Evolutionary conservation across 2,797 vertebrate genomes (phyloP), one percentile per base, ranked within the genome.

Genomic region (Champsocephalus esox): DNA sequence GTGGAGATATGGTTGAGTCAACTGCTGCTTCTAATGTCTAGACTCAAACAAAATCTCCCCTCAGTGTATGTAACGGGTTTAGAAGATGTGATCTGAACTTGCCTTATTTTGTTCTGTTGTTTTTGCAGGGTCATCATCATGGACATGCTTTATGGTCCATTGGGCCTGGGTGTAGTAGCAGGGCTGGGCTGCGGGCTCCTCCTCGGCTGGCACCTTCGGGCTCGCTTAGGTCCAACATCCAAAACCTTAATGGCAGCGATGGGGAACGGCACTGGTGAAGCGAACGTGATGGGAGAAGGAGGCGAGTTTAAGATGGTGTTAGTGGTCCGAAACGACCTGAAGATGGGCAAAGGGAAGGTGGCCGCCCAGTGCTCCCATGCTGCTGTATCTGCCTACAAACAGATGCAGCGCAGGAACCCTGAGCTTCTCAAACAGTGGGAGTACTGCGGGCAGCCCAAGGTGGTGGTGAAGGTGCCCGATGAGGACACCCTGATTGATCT

Each of bases 331-430:
- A 97, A 92, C 0, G 98, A 99, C 87, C 89, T 99, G 74, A 99
- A 99, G 92, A 99, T 99, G 98, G 98, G 98, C 1, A 99, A 98
- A 82, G 98, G 98, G 0, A 99, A 99, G 85, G 97, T 97, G 0
- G 97, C 98, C 0, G 97, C 98, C 0, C 98, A 99, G 92, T 99
- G 98, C 56, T 94, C 97, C 44, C 98, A 99, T 0, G 98, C 98
- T 0, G 97, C 98, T 0, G 97, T 99, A 0, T 96, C 97, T 0
- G 96, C 97, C 12, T 99, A 97, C 92, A 98, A 97, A 86, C 97
- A 99, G 85, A 85, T 96, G 5, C 95, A 95, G 51, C 94, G 90
- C 58, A 95, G 95, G 85, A 96, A 97, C 76, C 97, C 97, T 0
- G 95, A 97, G 6, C 90, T 99, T 10, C 95, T 99, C 70, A 94